Evolutionary conservation across 2,888 invertebrate genomes (phyloP), one percentile per base, ranked within the genome.

Genomic region (Andrena minutula): DNA sequence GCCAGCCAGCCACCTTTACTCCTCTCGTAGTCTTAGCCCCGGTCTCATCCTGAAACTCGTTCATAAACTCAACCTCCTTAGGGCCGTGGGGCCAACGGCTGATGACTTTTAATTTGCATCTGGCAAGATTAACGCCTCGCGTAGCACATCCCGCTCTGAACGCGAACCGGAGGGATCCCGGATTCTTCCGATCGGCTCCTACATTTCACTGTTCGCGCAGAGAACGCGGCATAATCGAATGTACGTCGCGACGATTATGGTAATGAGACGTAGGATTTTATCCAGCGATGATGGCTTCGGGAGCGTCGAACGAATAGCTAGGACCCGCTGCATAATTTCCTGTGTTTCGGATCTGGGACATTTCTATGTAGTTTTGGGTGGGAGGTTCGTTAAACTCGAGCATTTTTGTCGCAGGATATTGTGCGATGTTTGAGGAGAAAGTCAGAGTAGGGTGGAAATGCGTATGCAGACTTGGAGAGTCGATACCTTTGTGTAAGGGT

Each of bases 31-130:
- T 84, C 88, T 89, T 86, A 89, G 88, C 88, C 89, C 85, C 86
- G 86, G 84, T 82, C 88, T 90, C 89, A 86, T 90, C 87, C 86
- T 82, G 88, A 90, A 90, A 89, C 87, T 86, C 88, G 89, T 88
- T 84, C 91, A 89, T 88, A 90, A 90, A 91, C 89, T 91, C 89
- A 87, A 84, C 87, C 88, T 84, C 75, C 80, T 82, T 84, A 64
- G 53, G 66, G 26, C 72, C 72, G 61, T 58, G 58, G 58, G 78
- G 47, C 41, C 69, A n/a, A 16, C 35, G 30, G 47, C 49, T 81
- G 83, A 86, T 84, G 74, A 84, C 63, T 83, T 79, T 85, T 87
- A 74, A 88, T 88, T 86, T 84, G 69, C 78, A 60, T 73, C 58
- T n/a, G 53, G 30, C 68, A 74, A 76, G 71, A 76, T 84, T 77